A percentile compares a stretch with the other conserved stretches of the same genome.
These are phyloP conservation scores for Hystrix brachyura DNA, from an alignment of 2,113 vertebrate species.

Conservation along the genomic window DNA sequence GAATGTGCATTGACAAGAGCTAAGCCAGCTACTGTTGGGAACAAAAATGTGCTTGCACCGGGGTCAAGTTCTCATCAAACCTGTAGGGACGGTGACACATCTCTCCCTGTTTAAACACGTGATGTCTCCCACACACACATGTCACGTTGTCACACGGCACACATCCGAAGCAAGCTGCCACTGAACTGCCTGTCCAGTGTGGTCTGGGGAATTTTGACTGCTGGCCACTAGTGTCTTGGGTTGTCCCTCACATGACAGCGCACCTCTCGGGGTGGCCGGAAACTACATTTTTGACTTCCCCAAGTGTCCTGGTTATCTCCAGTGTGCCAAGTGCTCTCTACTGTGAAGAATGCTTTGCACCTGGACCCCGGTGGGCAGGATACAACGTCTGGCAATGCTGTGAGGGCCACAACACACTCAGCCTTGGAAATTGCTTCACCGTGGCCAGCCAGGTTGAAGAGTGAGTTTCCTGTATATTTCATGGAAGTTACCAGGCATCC, in stretches of 20 bases:
- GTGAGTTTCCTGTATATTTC: not conserved
- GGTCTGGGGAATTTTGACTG: not conserved
- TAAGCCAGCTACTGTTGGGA: slow-evolving; percentile 59
- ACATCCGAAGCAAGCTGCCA: not conserved
- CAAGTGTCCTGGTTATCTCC: slow-evolving; percentile 68
- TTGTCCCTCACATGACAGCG: slow-evolving; percentile 54
- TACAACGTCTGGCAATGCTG: not conserved
- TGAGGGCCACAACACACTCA: slow-evolving; percentile 16
- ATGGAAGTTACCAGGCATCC: not conserved
- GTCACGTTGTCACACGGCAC: too few relatives aligned
- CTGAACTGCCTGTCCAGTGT: not conserved
- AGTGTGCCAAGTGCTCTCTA: slow-evolving; percentile 1
- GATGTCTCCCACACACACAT: fast-evolving
- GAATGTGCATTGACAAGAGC: slow-evolving; percentile 53
- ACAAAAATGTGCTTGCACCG: not conserved
- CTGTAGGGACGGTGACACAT: not conserved
- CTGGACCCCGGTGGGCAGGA: not conserved
- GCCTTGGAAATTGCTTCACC: slow-evolving; percentile 41
- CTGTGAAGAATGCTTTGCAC: slow-evolving; percentile 46
- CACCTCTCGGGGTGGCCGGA: slow-evolving; percentile 61
- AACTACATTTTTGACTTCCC: slow-evolving; percentile 54
- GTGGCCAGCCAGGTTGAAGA: not conserved
- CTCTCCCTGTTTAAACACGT: not conserved
- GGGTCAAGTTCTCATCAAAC: not conserved
- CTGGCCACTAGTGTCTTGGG: not conserved